Conservation (phyloP, 1,140 invertebrate genomes). For the Zaprionus gabonicus region DNA sequence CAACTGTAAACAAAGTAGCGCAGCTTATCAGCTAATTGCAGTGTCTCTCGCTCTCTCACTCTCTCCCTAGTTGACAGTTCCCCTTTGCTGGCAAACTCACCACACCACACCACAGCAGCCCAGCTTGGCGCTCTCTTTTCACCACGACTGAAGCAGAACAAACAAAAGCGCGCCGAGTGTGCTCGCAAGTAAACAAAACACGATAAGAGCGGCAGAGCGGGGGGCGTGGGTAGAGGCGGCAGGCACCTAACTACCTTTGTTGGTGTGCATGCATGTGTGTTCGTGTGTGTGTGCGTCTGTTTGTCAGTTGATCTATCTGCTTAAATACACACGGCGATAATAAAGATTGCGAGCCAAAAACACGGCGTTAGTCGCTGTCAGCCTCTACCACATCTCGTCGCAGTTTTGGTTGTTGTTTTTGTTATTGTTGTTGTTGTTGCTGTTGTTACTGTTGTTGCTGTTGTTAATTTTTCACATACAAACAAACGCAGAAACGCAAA, state of each 20-base stretch:
- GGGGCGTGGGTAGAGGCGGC: slow-evolving; percentile 21
- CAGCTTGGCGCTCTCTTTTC: slow-evolving; percentile 4
- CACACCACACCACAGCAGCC: slow-evolving; percentile 5
- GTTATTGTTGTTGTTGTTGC: slow-evolving; percentile 21
- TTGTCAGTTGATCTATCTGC: slow-evolving; percentile 71
- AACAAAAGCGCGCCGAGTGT: slow-evolving; percentile 14
- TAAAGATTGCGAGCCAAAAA: slow-evolving; percentile 64
- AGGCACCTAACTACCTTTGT: slow-evolving; percentile 29
- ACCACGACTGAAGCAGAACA: slow-evolving; percentile 29
- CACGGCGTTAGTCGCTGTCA: slow-evolving; percentile 47
- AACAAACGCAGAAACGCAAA: slow-evolving; percentile 19
- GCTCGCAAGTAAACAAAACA: slow-evolving; percentile 72
- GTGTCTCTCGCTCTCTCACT: neutral
- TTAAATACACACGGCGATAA: slow-evolving; percentile 73
- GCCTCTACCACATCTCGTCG: slow-evolving; percentile 11
- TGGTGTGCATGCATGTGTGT: slow-evolving; percentile 6
- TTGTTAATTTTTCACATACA: slow-evolving; percentile 47
- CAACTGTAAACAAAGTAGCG: neutral
- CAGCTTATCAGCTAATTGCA: neutral
- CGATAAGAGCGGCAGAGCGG: slow-evolving; percentile 18
- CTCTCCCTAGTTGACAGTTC: neutral
- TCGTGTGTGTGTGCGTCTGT: slow-evolving; percentile 25
- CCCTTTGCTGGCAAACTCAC: slow-evolving; percentile 3
- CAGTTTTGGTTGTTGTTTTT: slow-evolving; percentile 18
- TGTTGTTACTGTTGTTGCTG: slow-evolving; percentile 32